Conservation (phyloP, 1,140 invertebrate species). For the Lasioglossum baleicum region DNA sequence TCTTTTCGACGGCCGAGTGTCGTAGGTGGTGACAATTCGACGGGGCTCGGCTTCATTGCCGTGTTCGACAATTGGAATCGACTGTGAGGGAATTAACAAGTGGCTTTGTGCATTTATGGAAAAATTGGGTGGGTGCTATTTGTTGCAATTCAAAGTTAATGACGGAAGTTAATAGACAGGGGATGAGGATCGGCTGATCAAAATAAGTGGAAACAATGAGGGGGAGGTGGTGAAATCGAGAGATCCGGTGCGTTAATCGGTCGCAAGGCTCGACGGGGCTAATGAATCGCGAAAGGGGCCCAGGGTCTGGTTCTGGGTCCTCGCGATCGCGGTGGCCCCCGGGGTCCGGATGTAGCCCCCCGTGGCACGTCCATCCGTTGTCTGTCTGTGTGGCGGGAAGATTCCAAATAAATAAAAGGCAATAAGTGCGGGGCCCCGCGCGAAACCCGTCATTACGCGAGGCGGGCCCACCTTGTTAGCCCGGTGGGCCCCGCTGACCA, state of each 20-base stretch:
- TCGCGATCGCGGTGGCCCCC: conserved; percentile 55
- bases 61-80: not conserved
- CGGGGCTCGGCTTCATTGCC: no score
- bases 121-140: no score
- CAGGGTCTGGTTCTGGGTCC: not conserved
- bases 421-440: conserved; percentile 79
- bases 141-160: no score
- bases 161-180: no score
- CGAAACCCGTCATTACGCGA: conserved; percentile 79
- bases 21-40: not conserved
- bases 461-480: conserved; percentile 80
- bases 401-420: conserved; percentile 80
- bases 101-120: no score
- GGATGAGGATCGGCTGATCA: no score
- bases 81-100: no score
- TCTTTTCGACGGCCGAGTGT: not conserved
- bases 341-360: conserved; percentile 73
- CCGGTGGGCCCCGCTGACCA: conserved; percentile 67
- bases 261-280: conserved; percentile 51
- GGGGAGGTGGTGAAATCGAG: conserved; percentile 31
- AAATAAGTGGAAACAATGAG: conserved; percentile 31
- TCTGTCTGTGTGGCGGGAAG: conserved; percentile 67
- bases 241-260: conserved; percentile 55
- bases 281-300: conserved; percentile 69
- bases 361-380: conserved; percentile 66